Evolutionary conservation across 2,113 vertebrate species (phyloP).

Genomic region (Himantopus leucocephalus): DNA sequence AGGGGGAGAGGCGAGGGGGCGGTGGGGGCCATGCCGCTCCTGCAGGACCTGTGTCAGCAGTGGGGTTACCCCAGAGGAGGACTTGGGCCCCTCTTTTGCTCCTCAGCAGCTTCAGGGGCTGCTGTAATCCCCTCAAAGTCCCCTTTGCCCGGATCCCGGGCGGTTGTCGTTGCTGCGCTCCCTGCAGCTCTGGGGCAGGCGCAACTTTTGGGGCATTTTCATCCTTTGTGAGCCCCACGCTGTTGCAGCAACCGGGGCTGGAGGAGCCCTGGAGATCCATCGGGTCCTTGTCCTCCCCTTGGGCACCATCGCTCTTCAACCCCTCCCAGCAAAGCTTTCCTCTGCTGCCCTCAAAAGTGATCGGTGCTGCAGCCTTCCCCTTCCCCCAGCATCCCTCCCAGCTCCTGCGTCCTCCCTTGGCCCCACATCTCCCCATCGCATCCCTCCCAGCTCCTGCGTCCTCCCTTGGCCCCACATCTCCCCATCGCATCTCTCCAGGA

Average conservation of each 20-base stretch:
- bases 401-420: fast-evolving
- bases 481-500: not conserved
- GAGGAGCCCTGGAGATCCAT: not conserved
- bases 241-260: not conserved
- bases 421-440: not conserved
- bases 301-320: not conserved
- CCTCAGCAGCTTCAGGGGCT: not conserved
- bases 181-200: not conserved
- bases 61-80: not conserved
- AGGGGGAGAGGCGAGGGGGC: too few species aligned
- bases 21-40: not conserved
- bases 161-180: not conserved
- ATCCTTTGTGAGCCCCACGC: fast-evolving
- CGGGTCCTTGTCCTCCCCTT: not conserved
- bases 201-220: fast-evolving
- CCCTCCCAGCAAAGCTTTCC: not conserved
- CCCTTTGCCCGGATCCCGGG: not conserved
- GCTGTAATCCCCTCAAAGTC: not conserved
- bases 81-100: not conserved
- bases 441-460: fast-evolving
- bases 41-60: not conserved
- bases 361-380: not conserved
- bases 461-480: not conserved
- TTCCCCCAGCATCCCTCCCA: not conserved
- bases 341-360: fast-evolving